Evolutionary conservation across 2,888 invertebrate species (phyloP).

Genomic region (Napeogenes inachia): DNA sequence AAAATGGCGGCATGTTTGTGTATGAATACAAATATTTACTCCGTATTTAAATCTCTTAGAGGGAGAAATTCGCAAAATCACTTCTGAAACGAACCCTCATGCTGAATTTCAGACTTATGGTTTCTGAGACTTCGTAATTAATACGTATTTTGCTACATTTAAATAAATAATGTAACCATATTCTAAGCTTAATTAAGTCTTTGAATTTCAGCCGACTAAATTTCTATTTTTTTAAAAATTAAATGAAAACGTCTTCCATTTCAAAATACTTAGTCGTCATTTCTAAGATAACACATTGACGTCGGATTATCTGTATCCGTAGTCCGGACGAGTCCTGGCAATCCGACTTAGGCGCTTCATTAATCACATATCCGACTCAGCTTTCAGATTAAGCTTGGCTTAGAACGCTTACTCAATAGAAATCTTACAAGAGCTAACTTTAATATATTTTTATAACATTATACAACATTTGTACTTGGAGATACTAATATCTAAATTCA

Average conservation of each 20-base stretch:
- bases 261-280: not conserved
- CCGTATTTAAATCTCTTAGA: too few species aligned
- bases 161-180: too few species aligned
- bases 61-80: too few species aligned
- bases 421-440: slow-evolving; percentile 2
- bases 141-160: too few species aligned
- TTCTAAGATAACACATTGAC: slow-evolving; percentile 6
- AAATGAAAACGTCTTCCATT: not conserved
- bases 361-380: slow-evolving; percentile 39
- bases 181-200: not conserved
- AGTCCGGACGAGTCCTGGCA: slow-evolving; percentile 25
- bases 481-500: too few species aligned
- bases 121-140: too few species aligned
- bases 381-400: slow-evolving; percentile 31
- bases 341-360: slow-evolving; percentile 32
- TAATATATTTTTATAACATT: not conserved
- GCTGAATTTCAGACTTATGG: too few species aligned
- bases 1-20: too few species aligned
- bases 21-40: too few species aligned
- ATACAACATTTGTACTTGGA: too few species aligned
- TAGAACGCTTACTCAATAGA: slow-evolving; percentile 16
- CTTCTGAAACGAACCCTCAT: too few species aligned
- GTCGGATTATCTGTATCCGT: slow-evolving; percentile 29
- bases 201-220: not conserved
- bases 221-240: not conserved